Conservation (phyloP, 2,113 vertebrate genomes). For the Callocephalon fimbriatum region DNA sequence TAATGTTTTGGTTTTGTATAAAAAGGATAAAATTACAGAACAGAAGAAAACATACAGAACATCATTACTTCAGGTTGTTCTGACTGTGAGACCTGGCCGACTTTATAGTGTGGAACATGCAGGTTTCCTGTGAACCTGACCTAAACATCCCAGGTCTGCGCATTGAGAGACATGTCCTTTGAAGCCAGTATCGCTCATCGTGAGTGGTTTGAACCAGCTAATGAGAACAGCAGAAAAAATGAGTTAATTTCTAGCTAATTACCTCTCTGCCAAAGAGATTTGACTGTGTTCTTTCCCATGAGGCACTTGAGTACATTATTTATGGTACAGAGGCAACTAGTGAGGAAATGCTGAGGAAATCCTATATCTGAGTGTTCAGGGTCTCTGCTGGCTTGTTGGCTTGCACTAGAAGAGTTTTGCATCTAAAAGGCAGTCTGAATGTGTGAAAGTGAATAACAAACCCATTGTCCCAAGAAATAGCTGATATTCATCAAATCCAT, state of each 20-base stretch:
- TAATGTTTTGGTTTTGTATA: background rate
- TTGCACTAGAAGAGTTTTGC: background rate
- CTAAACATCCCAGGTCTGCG: background rate
- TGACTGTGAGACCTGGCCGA: background rate
- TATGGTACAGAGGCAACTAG: background rate
- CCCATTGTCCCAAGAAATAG: background rate
- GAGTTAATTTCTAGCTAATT: background rate
- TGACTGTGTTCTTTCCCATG: background rate
- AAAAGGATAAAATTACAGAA: background rate
- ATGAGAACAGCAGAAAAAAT: background rate
- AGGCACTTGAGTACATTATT: background rate
- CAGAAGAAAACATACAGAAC: background rate
- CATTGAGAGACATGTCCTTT: accelerated
- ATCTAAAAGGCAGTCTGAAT: background rate
- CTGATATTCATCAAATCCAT: background rate
- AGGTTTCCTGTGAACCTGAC: background rate
- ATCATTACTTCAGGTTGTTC: background rate
- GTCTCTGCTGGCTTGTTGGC: background rate
- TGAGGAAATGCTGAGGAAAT: background rate
- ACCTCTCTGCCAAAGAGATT: background rate
- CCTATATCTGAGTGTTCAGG: accelerated
- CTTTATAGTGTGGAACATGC: background rate
- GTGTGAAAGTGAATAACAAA: background rate
- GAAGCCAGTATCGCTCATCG: background rate
- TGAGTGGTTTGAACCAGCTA: background rate